Percentiles rank a stretch among this genome's conserved stretches.
phyloP scores from a whole-genome alignment of 2,888 invertebrate genomes.

The Rhamnusium bicolor region DNA sequence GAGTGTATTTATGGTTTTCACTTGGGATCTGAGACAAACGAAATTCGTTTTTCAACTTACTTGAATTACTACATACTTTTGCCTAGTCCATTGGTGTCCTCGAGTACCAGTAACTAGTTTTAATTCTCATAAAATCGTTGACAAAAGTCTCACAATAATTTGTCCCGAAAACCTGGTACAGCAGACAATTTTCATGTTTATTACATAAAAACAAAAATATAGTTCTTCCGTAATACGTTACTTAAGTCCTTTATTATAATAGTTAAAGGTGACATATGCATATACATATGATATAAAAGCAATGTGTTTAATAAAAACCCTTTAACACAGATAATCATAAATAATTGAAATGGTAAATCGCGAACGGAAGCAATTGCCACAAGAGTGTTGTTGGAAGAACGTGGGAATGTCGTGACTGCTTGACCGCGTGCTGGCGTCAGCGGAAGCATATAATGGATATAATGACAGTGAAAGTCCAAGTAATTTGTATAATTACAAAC shows the following conservation, averaged over 20 bases:
- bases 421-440: slow-evolving; percentile 50
- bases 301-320: slow-evolving; percentile 5
- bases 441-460: slow-evolving; percentile 58
- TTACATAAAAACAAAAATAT: not conserved
- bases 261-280: not conserved
- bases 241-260: not conserved
- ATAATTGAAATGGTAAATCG: slow-evolving; percentile 19
- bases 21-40: no score
- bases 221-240: not conserved
- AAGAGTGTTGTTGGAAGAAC: slow-evolving; percentile 38
- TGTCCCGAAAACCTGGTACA: no score
- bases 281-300: not conserved
- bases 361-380: slow-evolving; percentile 45
- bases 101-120: no score
- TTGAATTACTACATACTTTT: no score
- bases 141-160: no score
- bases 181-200: no score
- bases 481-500: slow-evolving; percentile 52
- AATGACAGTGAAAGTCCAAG: slow-evolving; percentile 59
- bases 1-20: no score
- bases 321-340: slow-evolving; percentile 11
- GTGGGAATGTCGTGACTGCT: slow-evolving; percentile 54
- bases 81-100: no score
- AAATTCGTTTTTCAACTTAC: no score
- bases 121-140: no score